Evolutionary conservation across 35 echinoderm and acorn worm genomes (phyloP).

Genomic region (Amphiura filiformis): DNA sequence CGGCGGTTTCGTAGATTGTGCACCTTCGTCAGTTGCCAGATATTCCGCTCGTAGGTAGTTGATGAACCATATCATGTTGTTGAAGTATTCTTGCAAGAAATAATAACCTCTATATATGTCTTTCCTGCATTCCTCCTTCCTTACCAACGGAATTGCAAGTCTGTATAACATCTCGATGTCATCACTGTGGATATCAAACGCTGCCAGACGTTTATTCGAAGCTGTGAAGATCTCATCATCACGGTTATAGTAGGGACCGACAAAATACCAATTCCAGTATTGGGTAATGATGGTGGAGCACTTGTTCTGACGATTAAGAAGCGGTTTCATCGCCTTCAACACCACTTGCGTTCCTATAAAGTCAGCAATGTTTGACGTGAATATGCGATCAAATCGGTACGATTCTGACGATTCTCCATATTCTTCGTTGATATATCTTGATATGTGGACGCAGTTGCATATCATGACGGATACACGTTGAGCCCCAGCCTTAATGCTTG

Average conservation of each 20-base stretch:
- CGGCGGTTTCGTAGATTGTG: too few relatives aligned
- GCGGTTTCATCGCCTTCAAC: not conserved
- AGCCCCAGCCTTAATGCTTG: not conserved
- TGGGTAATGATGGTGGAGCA: not conserved
- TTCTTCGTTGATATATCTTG: not conserved
- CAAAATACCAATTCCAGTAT: not conserved
- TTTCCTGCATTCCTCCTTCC: too few relatives aligned
- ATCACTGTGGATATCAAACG: not conserved
- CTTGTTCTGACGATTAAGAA: slow-evolving; percentile 6
- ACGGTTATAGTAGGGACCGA: too few relatives aligned
- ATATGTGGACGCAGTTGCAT: not conserved
- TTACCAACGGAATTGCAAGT: too few relatives aligned
- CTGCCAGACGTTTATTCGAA: not conserved
- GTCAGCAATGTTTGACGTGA: slow-evolving; percentile 21
- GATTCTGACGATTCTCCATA: too few relatives aligned
- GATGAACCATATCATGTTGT: slow-evolving; percentile 15
- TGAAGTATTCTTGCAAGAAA: slow-evolving; percentile 19
- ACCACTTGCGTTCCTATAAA: not conserved
- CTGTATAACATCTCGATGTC: too few relatives aligned
- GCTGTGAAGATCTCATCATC: not conserved
- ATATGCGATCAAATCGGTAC: slow-evolving; percentile 11
- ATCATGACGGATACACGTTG: not conserved
- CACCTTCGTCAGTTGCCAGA: not conserved
- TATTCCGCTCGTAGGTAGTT: slow-evolving; percentile 11
- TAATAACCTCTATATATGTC: not conserved